Base-by-base conservation (phyloP, 2,113 vertebrate species). In the Oreochromis spilurus region DNA sequence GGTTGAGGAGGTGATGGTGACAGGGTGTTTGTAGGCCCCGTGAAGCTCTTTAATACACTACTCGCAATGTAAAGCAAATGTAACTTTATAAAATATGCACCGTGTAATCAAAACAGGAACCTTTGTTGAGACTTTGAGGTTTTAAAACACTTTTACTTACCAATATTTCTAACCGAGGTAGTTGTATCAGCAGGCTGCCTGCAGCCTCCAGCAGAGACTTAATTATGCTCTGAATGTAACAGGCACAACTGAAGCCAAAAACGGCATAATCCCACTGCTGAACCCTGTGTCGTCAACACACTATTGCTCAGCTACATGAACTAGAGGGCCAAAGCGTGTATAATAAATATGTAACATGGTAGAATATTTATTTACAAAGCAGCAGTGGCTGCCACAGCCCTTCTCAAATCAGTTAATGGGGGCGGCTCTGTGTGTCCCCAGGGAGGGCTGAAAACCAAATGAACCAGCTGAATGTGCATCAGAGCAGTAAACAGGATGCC, bases 361-460 rank as follows among this genome's bases (percentile, higher is more conserved):
- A 21, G 70, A 77, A 85, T 87, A 87, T 87, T 67, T 89, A 87
- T 92, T 85, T 81, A 81, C 70, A 85, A 84, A 88, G 83, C 38
- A 8, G 81, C 26, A 43, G 50, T 19, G 34, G 91, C 89, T 88
- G 90, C 79, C 54, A 88, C 79, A 86, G 83, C 58, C 85, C 88
- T 60, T 72, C 80, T 88, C 82, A 52, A 79, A 89, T 89, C 89
- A 85, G 89, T 88, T 93, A 93, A 93, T 91, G 89, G 91, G 79
- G 60, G 82, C 7, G 38, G 87, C 88, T 92, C 84, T 87, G 89
- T 4, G 72, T 65, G 88, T 92, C 93, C 87, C 78, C 1, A 13
- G 89, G 87, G 92, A 89, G 48, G 31, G 78, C 87, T 82, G 82
- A 84, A 90, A 88, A 93, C 82, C 84, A 91, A 91, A 94, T 89